Base-by-base conservation (phyloP, 2,888 invertebrate genomes). In the Temnothorax rugatulus region DNA sequence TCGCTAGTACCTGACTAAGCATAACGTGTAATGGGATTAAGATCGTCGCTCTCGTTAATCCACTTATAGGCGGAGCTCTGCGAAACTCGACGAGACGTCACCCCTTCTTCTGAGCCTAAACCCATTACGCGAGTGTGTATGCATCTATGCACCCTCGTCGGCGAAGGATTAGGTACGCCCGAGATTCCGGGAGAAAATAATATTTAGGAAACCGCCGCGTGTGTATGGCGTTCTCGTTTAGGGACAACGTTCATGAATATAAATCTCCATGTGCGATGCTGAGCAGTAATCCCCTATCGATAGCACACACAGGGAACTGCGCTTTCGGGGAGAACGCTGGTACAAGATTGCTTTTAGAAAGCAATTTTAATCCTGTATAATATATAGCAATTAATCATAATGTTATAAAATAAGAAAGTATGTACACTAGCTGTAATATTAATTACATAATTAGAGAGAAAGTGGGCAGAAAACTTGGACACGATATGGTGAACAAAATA, bases 1-100 rank as follows among this genome's bases (percentile, higher is more conserved):
- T 73, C 73, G 79, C 59, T 73, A 18, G 61, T 63, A 52, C 47
- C 54, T 25, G 74, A 84, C 77, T 75, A 82, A 79, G 82, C 34
- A 47, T 75, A 82, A 68, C 69, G 29, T 75, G 68, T 83, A 88
- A 84, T 84, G 85, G 83, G 88, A 88, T 88, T 87, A 89, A 88
- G 88, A 89, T 86, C 85, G 87, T 85, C 85, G 85, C 88, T 85
- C 87, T 85, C 87, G 87, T 89, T 92, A 90, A 92, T 92, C 92
- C 92, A 92, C 88, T 92, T 92, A 92, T 91, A 38, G 90, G 84
- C 84, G 84, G 75, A 87, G 66, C 54, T 76, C 68, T 86, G 84
- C 82, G 82, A 85, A 85, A 81, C 76, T 77, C 85, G 75, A 63
- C 71, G 83, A 63, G 84, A 85, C 73, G 66, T 68, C 41, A 61